A percentile compares a stretch with the other conserved stretches of the same genome.
Evolutionary conservation across 2,888 invertebrate genomes (phyloP).

Genomic region (Metellina segmentata): DNA sequence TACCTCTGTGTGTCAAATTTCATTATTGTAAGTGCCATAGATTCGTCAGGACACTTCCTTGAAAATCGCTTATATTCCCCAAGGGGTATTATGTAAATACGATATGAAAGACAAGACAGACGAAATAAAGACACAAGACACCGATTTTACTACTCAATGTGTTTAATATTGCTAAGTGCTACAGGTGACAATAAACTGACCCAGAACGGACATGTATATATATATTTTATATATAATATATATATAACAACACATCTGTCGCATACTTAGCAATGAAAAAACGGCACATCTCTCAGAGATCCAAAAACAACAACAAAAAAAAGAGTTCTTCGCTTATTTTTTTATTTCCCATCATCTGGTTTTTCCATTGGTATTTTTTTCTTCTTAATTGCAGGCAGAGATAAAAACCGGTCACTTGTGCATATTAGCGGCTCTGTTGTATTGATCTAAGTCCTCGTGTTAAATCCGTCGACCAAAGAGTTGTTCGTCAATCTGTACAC

Average conservation of each 20-base stretch:
- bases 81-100: too few species aligned
- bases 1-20: too few species aligned
- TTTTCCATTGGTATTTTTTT: neutral
- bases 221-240: constrained; percentile 73
- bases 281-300: constrained; percentile 52
- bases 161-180: constrained; percentile 77
- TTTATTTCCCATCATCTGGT: constrained; percentile 38
- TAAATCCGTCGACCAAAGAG: constrained; percentile 51
- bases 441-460: constrained; percentile 74
- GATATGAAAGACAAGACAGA: too few species aligned
- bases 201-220: constrained; percentile 75
- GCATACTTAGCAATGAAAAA: constrained; percentile 75
- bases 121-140: constrained; percentile 64
- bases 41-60: too few species aligned
- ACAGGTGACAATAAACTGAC: constrained; percentile 75
- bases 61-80: too few species aligned
- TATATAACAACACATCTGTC: constrained; percentile 76
- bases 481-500: constrained; percentile 1
- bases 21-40: too few species aligned
- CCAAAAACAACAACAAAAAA: constrained; percentile 53
- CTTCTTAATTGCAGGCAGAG: constrained; percentile 39
- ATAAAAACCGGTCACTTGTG: constrained; percentile 71
- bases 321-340: constrained; percentile 61
- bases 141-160: constrained; percentile 71
- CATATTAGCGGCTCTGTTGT: constrained; percentile 75